A percentile compares a stretch with the other conserved stretches of the same genome.
Conservation (phyloP, 2,888 invertebrate species). For the Atherix ibis region DNA sequence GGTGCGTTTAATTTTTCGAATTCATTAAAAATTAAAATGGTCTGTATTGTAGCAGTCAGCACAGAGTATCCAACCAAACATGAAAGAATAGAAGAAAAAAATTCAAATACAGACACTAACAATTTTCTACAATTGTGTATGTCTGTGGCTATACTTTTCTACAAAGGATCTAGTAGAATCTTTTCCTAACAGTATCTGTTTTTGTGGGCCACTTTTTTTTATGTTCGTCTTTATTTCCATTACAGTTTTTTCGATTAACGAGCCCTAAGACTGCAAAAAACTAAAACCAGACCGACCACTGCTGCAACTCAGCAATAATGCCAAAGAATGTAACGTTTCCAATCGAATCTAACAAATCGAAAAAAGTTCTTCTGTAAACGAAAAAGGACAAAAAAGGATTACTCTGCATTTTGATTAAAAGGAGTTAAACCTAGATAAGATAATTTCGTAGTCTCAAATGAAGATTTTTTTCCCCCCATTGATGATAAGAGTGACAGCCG, state of each 20-base stretch:
- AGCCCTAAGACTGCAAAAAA: not conserved
- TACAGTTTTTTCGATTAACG: not conserved
- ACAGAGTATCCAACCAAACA: too few species aligned
- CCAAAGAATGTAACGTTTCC: not conserved
- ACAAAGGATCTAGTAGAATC: too few species aligned
- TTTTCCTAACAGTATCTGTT: too few species aligned
- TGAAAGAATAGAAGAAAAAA: too few species aligned
- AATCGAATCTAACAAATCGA: not conserved
- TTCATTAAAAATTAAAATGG: conserved; percentile 2
- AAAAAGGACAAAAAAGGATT: conserved; percentile 4
- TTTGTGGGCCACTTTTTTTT: not conserved
- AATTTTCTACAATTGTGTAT: too few species aligned
- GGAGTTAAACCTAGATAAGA: conserved; percentile 4
- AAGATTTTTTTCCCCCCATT: too few species aligned
- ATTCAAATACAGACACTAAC: too few species aligned
- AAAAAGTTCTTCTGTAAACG: not conserved
- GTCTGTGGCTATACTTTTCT: too few species aligned
- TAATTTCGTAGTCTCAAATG: too few species aligned
- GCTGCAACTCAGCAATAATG: not conserved
- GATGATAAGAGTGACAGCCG: too few species aligned
- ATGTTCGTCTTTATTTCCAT: not conserved
- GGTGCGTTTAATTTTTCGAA: not conserved
- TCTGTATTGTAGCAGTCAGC: too few species aligned
- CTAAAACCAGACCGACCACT: not conserved
- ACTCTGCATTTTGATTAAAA: conserved; percentile 7